These are phyloP conservation scores for Podarcis raffonei DNA, from an alignment of 2,113 vertebrate genomes.

Conservation along the genomic window DNA sequence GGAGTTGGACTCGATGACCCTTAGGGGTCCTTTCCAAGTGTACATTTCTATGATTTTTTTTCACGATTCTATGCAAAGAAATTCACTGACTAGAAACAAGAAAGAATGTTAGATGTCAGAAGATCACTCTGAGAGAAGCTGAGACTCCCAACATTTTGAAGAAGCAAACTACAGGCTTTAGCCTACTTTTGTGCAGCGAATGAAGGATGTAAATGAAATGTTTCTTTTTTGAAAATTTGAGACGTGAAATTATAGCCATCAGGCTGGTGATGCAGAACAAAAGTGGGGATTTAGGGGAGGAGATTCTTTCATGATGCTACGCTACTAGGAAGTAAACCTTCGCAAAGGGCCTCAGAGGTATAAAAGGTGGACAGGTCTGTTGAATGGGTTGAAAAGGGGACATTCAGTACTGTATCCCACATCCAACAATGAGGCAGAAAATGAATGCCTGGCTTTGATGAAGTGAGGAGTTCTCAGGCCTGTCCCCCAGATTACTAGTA, in stretches of 20 bases:
- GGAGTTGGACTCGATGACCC: no score
- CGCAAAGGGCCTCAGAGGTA: accelerated
- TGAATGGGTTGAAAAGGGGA: neutral
- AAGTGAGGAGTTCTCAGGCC: neutral
- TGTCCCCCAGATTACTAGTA: neutral
- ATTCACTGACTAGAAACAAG: neutral
- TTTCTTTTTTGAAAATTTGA: neutral
- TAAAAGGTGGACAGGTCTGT: neutral
- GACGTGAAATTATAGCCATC: accelerated
- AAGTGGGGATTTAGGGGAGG: neutral
- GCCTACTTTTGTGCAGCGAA: slow-evolving; percentile 30
- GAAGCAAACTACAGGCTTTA: slow-evolving; percentile 33
- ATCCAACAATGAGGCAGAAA: accelerated
- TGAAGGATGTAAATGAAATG: neutral
- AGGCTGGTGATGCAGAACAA: neutral
- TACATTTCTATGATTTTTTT: no score
- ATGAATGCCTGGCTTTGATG: neutral
- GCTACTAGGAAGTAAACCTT: accelerated
- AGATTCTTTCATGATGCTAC: neutral
- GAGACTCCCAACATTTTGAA: slow-evolving; percentile 33
- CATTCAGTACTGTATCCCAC: neutral
- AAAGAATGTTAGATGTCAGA: slow-evolving; percentile 37
- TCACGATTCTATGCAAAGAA: neutral
- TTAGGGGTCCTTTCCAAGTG: no score
- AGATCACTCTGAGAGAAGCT: slow-evolving; percentile 37